Percentiles rank a stretch among this genome's conserved stretches.
Conservation (phyloP, 2,113 vertebrate species). For the Pterocles burchelli region DNA sequence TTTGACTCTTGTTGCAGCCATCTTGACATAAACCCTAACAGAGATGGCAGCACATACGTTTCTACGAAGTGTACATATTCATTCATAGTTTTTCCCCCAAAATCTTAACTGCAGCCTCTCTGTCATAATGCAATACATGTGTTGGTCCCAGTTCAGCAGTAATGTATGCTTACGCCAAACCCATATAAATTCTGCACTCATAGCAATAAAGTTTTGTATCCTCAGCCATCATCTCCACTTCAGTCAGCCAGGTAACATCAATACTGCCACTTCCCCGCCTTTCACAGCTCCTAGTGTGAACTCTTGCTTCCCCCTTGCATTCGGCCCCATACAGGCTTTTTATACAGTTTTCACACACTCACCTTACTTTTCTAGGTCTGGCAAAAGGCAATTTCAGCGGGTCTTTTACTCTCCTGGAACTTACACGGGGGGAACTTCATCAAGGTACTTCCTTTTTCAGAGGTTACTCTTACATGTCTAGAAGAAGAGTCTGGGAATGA, state of each 20-base stretch:
- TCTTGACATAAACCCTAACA: not conserved
- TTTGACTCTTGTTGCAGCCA: not conserved
- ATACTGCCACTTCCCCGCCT: not conserved
- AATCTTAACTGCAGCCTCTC: not conserved
- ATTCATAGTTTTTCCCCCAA: not conserved
- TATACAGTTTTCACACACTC: not conserved
- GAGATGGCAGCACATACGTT: not conserved
- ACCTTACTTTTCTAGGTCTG: not conserved
- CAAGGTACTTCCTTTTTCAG: not conserved
- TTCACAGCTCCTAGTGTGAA: not conserved
- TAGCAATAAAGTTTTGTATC: not conserved
- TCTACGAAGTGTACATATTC: not conserved
- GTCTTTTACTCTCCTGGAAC: not conserved
- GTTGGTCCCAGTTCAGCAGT: not conserved
- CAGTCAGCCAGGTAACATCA: not conserved
- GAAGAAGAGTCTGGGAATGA: not conserved
- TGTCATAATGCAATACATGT: not conserved
- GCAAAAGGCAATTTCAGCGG: not conserved
- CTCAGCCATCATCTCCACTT: not conserved
- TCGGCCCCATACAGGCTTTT: not conserved
- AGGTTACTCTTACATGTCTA: not conserved
- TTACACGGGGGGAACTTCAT: accelerated
- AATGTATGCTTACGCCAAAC: not conserved
- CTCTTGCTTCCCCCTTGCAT: not conserved
- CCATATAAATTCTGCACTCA: not conserved